Percentiles rank a stretch among this genome's conserved stretches.
Conservation (phyloP, 1,140 invertebrate species). For the Stegodyphus mimosarum region DNA sequence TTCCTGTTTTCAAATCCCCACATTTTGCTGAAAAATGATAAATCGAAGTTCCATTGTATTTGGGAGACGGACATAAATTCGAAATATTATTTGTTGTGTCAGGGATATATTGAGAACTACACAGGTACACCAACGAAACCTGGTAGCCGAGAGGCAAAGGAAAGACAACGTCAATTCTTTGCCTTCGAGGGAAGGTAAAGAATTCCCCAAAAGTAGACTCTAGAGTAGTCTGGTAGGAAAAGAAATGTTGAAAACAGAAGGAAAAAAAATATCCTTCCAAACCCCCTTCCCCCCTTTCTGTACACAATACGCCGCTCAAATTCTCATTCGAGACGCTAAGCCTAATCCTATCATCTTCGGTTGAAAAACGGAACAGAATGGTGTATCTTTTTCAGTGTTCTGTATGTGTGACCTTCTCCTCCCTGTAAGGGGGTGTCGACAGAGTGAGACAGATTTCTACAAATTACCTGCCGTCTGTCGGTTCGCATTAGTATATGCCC, state of each 20-base stretch:
- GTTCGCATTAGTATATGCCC: constrained; percentile 11
- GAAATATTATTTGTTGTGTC: too few species aligned
- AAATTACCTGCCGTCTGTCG: constrained; percentile 58
- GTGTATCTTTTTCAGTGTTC: constrained; percentile 51
- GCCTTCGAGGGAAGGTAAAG: too few species aligned
- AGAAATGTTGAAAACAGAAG: constrained; percentile 1
- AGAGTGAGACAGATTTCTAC: constrained; percentile 36
- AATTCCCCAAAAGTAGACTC: too few species aligned
- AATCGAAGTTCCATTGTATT: too few species aligned
- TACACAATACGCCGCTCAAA: constrained; percentile 48
- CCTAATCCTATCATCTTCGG: constrained; percentile 56
- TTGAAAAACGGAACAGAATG: constrained; percentile 44
- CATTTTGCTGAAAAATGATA: too few species aligned
- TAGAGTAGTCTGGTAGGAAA: background rate
- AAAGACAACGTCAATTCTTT: too few species aligned
- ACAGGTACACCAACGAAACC: too few species aligned
- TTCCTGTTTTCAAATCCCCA: too few species aligned
- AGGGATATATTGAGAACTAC: too few species aligned
- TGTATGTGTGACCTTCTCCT: background rate
- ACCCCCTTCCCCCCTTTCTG: constrained; percentile 11
- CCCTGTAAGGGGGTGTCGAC: constrained; percentile 37
- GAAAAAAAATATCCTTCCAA: background rate
- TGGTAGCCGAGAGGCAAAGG: too few species aligned
- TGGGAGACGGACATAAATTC: too few species aligned
- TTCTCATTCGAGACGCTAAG: constrained; percentile 27